Base-by-base conservation (phyloP, 2,888 invertebrate species). In the Gryllus longicercus region DNA sequence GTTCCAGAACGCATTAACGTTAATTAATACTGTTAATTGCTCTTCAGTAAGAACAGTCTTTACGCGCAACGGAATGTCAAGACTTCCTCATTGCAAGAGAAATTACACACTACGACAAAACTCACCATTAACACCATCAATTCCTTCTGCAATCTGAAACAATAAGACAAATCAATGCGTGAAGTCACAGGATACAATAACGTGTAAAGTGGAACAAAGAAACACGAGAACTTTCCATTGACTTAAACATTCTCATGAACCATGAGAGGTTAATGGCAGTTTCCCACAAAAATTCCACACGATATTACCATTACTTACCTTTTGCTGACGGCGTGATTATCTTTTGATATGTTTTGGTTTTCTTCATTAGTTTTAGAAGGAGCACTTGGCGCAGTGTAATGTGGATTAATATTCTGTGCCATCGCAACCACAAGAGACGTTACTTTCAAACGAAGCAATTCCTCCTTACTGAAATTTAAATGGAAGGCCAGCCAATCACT, bases 271-370 rank as follows among this genome's bases (percentile, higher is more conserved):
- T 38, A 76, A 76, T 23, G 38, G 14, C 16, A 76, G 38, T 18
- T 75, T 79, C 51, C 8, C 18, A 10, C 16, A 51, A 74, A 51
- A 18, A 21, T n/a, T 63, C 5, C 12, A 14, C 25, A 75, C 16
- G 2, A 78, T 8, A 38, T 38, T 38, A 38, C 1, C 14, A 51
- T 49, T 77, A 87, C 90, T 89, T 88, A 95, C 95, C 95, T 92
- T 93, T 95, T 96, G 88, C 94, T 95, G 84, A 95, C 95, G 86
- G 95, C 95, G 88, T 96, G 95, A 89, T 94, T 95, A 88, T 96
- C 95, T 88, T 89, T 90, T 77, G 90, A 88, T 83, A 88, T 85
- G 84, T 91, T 93, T 86, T 93, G 92, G 84, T 92, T 92, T 86
- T 94, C 95, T 87, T 95, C 94, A 86, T 92, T 93, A 84, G 94